Evolutionary conservation across 2,888 invertebrate species (phyloP), one percentile per base, ranked within the genome.

Genomic region (Hirtodrosophila trivittata): DNA sequence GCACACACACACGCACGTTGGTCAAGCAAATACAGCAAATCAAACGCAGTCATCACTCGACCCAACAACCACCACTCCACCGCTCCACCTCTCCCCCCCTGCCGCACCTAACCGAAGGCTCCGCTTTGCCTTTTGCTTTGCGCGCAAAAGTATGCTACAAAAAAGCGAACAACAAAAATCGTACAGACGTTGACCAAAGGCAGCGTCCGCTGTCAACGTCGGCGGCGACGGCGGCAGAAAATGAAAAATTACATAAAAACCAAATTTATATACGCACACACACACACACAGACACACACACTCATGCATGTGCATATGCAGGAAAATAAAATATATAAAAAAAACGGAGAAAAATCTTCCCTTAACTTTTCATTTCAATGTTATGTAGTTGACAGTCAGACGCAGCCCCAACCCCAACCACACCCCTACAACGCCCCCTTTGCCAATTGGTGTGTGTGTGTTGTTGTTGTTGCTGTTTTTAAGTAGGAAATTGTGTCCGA

Each of bases 401-500:
- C 66, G 66, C 51, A 58, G 47, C 50, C 30, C 47, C 16, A 12
- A n/a, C 26, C 14, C 10, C 30, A 4, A 16, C 7, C 9, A 33
- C 9, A 39, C 1, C 35, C 18, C 18, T 26, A 35, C 49, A 60
- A 66, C 51, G 26, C 50, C 62, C 71, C 75, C 80, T 46, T 57
- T 71, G 52, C 60, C 38, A 50, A 46, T 39, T 50, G 14, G 21
- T 37, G 49, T 38, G n/a, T n/a, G n/a, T n/a, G n/a, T 66, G 58
- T 13, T 56, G 42, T 62, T 52, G 55, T 47, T 54, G 56, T 32
- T 60, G 46, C 51, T 63, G 50, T 10, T 86, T 86, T 86, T 81
- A 80, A 80, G 80, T 80, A 86, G 85, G 85, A 80, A 80, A 80
- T 86, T 86, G 85, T 86, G 80, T 80, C 80, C 87, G 59, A 80